phyloP scores from a whole-genome alignment of 2,797 vertebrate species.

The Fundulus diaphanus region DNA sequence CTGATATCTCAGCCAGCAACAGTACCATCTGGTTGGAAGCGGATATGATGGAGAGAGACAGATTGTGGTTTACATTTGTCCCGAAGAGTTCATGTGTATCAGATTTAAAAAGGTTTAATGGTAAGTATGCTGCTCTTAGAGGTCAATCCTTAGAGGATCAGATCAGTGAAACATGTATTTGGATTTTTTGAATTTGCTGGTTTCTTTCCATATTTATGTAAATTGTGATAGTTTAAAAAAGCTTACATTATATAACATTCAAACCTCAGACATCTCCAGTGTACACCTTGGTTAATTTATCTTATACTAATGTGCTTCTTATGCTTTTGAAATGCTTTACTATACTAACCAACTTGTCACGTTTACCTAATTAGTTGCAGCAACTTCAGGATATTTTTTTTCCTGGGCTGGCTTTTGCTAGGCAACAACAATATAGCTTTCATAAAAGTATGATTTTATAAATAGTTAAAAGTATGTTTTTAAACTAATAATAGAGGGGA shows the following conservation, averaged over 20 bases:
- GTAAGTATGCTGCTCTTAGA: constrained; percentile 70
- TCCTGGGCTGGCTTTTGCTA: not conserved
- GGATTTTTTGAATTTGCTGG: constrained; percentile 27
- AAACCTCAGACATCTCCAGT: not conserved
- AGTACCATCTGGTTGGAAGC: constrained; percentile 19
- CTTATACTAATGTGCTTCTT: too few species aligned
- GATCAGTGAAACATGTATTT: constrained; percentile 45
- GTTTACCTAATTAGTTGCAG: not conserved
- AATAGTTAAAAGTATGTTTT: not conserved
- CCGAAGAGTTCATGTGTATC: constrained; percentile 62
- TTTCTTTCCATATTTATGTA: constrained; percentile 23
- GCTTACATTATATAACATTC: constrained; percentile 13
- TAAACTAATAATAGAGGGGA: not conserved
- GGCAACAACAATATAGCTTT: constrained; percentile 4
- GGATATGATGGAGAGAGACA: constrained; percentile 44
- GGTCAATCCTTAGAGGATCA: constrained; percentile 75
- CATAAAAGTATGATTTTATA: not conserved
- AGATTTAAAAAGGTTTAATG: constrained; percentile 74
- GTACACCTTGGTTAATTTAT: not conserved
- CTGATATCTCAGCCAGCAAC: constrained; percentile 13
- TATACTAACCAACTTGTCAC: not conserved
- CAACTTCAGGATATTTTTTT: not conserved
- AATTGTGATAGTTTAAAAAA: constrained; percentile 10
- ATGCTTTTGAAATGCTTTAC: not conserved
- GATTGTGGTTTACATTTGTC: constrained; percentile 70